Base-by-base conservation (phyloP, 2,113 vertebrate genomes). In the Carassius gibelio region DNA sequence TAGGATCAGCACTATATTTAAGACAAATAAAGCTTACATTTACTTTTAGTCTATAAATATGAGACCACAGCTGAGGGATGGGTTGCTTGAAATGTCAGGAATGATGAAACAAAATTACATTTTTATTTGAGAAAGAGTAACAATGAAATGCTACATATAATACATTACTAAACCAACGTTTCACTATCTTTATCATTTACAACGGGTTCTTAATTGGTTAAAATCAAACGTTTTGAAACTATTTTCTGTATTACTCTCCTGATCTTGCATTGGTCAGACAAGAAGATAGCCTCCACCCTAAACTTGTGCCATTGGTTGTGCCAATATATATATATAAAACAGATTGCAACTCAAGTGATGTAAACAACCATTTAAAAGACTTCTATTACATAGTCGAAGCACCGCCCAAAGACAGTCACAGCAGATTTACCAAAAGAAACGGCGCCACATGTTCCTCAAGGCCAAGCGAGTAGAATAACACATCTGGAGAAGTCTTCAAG, bases 361-460 rank as follows among this genome's bases (percentile, higher is more conserved):
- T 8, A 42, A 7, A 42, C 42, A 48, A 50, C 48, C 48, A 38
- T 13, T 50, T 21, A 48, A 34, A 75, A 3, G 19, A 23, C 19
- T 26, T 50, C 55, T 48, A 17, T n/a, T 11, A 8, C 19, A 48
- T 6, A 57, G 75, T 34, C 30, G 2, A 30, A 71, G 61, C 72
- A 48, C 72, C 72, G 89, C 87, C 89, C 90, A 88, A 61, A 80
- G 88, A 90, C 87, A 26, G 21, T 23, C 38, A 57, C 34, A 23
- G 62, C 52, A 81, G 90, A 90, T 89, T 91, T 88, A 86, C 84
- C 80, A 61, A 81, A 75, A 74, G 21, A 66, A 34, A 23, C 68
- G 11, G 45, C 59, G 36, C 8, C 34, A 74, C 15, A 57, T 57
- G 62, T 59, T 48, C 38, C 38, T 82, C 64, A 55, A 34, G 80